Evolutionary conservation across 2,888 invertebrate genomes (phyloP).

Genomic region (Drosophila prolongata): DNA sequence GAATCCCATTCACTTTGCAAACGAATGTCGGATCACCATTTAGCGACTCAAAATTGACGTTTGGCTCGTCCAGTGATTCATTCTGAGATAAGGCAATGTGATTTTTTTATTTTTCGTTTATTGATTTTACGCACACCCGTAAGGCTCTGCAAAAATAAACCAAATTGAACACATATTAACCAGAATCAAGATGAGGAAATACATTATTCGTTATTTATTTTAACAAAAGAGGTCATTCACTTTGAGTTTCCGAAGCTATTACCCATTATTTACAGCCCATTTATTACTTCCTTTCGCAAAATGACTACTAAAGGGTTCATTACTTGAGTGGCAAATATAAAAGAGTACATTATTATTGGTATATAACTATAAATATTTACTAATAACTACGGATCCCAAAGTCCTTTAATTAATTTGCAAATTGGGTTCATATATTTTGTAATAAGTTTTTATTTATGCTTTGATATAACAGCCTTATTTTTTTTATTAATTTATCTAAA

Average conservation of each 20-base stretch:
- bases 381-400: too few relatives aligned
- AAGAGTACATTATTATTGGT: too few relatives aligned
- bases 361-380: too few relatives aligned
- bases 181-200: conserved; percentile 24
- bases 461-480: too few relatives aligned
- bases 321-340: too few relatives aligned
- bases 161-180: not conserved
- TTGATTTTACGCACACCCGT: not conserved
- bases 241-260: not conserved
- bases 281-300: not conserved
- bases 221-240: conserved; percentile 1
- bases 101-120: conserved; percentile 11
- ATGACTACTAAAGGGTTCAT: not conserved
- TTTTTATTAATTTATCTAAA: too few relatives aligned
- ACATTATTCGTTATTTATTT: conserved; percentile 12
- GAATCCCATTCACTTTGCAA: conserved; percentile 30
- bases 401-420: too few relatives aligned
- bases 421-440: too few relatives aligned
- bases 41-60: conserved; percentile 55
- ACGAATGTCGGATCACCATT: conserved; percentile 46
- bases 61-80: conserved; percentile 55
- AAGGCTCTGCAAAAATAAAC: not conserved
- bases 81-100: conserved; percentile 45
- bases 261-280: not conserved
- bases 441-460: too few relatives aligned